These are phyloP conservation scores for Orthosia gracilis DNA, from an alignment of 2,888 invertebrate species.

Conservation along the genomic window DNA sequence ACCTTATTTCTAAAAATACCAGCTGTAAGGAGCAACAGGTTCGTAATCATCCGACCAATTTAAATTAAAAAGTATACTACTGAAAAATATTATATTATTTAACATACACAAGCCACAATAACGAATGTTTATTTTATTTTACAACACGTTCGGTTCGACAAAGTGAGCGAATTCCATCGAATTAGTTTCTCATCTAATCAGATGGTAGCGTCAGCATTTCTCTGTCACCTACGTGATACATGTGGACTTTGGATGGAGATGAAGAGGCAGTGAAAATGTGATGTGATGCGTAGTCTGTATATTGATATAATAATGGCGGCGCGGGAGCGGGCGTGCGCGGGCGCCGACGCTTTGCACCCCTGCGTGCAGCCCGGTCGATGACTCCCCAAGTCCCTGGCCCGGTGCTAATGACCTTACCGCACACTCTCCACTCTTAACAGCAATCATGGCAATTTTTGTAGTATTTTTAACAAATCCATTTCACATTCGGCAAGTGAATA, in stretches of 20 bases:
- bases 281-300: slow-evolving; percentile 50
- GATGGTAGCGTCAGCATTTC: slow-evolving; percentile 58
- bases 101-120: slow-evolving; percentile 32
- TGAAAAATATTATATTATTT: slow-evolving; percentile 37
- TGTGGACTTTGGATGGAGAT: slow-evolving; percentile 60
- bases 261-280: slow-evolving; percentile 53
- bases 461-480: slow-evolving; percentile 51
- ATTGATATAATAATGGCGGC: slow-evolving; percentile 59
- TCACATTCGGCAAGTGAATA: slow-evolving; percentile 6
- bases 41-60: slow-evolving; percentile 41
- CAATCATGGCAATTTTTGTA: slow-evolving; percentile 77
- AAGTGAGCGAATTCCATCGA: slow-evolving; percentile 57
- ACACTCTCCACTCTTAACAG: slow-evolving; percentile 76
- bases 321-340: slow-evolving; percentile 64
- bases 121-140: slow-evolving; percentile 44
- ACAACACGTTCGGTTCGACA: slow-evolving; percentile 51
- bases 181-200: slow-evolving; percentile 47
- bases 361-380: slow-evolving; percentile 85
- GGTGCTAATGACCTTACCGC: slow-evolving; percentile 83
- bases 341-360: slow-evolving; percentile 75
- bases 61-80: slow-evolving; percentile 43
- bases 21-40: slow-evolving; percentile 16
- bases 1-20: slow-evolving; percentile 17
- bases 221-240: slow-evolving; percentile 59
- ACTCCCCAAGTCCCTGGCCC: slow-evolving; percentile 81